Conservation (phyloP, 1,140 invertebrate genomes). For the Drosophila bifasciata region DNA sequence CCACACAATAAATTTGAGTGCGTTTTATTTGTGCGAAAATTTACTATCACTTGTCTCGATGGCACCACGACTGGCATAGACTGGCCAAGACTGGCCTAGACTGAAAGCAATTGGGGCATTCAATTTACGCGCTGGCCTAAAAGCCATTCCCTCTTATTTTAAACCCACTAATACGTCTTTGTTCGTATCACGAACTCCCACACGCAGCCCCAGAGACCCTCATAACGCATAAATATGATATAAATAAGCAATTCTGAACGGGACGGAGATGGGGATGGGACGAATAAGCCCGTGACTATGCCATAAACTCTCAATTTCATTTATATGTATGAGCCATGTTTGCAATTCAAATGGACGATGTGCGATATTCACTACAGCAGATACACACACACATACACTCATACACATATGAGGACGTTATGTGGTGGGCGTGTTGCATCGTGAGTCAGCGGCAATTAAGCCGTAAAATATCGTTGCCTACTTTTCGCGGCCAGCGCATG, state of each 20-base stretch:
- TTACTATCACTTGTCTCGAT: slow-evolving; percentile 72
- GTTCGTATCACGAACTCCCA: slow-evolving; percentile 48
- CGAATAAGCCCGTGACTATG: slow-evolving; percentile 40
- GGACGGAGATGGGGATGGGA: slow-evolving; percentile 14
- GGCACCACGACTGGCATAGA: background rate
- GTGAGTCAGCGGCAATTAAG: slow-evolving; percentile 51
- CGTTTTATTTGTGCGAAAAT: slow-evolving; percentile 59
- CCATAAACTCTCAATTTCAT: slow-evolving; percentile 71
- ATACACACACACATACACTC: slow-evolving; percentile 18
- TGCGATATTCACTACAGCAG: slow-evolving; percentile 45
- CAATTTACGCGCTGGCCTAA: slow-evolving; percentile 65
- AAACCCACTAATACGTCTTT: slow-evolving; percentile 75
- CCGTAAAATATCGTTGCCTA: slow-evolving; percentile 69
- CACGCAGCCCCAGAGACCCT: slow-evolving; percentile 6
- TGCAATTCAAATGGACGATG: slow-evolving; percentile 65
- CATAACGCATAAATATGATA: slow-evolving; percentile 65
- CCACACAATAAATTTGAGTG: slow-evolving; percentile 77
- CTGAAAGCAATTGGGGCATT: slow-evolving; percentile 62
- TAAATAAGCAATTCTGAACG: slow-evolving; percentile 31
- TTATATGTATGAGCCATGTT: slow-evolving; percentile 67
- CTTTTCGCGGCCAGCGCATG: slow-evolving; percentile 46
- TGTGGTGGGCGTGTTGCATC: slow-evolving; percentile 27
- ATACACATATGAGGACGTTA: background rate
- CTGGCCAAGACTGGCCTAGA: background rate
- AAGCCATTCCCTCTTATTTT: slow-evolving; percentile 53